Percentiles rank a stretch among this genome's conserved stretches.
Conservation (phyloP, 1,140 invertebrate species). For the Drosophila novamexicana region DNA sequence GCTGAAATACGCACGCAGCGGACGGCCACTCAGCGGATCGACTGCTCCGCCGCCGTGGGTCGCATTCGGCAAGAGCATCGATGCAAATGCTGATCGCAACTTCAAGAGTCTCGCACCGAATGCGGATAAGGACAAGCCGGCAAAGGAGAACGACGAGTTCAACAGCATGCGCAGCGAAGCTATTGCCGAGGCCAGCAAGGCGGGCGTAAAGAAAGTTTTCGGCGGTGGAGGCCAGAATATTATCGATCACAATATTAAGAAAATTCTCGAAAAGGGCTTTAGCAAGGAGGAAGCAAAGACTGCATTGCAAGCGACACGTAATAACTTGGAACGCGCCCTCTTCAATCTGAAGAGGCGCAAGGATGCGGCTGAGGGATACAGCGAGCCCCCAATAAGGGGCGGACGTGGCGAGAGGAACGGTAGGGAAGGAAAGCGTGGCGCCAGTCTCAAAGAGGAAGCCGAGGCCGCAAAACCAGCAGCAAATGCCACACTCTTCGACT, state of each 20-base stretch:
- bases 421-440: conserved; percentile 70
- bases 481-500: conserved; percentile 94
- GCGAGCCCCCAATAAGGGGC: conserved; percentile 82
- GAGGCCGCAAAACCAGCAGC: conserved; percentile 90
- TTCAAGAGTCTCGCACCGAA: conserved; percentile 88
- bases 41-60: conserved; percentile 95
- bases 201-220: conserved; percentile 90
- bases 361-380: conserved; percentile 75
- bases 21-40: conserved; percentile 87
- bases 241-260: conserved; percentile 91
- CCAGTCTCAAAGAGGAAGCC: conserved; percentile 86
- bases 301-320: conserved; percentile 89
- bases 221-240: conserved; percentile 89
- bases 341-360: conserved; percentile 88
- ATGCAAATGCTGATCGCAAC: conserved; percentile 86
- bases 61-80: conserved; percentile 92
- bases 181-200: conserved; percentile 93
- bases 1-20: conserved; percentile 89
- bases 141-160: conserved; percentile 91
- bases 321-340: conserved; percentile 90
- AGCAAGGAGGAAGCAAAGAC: conserved; percentile 90
- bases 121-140: conserved; percentile 87
- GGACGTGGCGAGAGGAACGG: conserved; percentile 74
- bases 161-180: conserved; percentile 93
- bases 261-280: conserved; percentile 92